Evolutionary conservation across 2,888 invertebrate species (phyloP).

Genomic region (Habroteleia sp.): DNA sequence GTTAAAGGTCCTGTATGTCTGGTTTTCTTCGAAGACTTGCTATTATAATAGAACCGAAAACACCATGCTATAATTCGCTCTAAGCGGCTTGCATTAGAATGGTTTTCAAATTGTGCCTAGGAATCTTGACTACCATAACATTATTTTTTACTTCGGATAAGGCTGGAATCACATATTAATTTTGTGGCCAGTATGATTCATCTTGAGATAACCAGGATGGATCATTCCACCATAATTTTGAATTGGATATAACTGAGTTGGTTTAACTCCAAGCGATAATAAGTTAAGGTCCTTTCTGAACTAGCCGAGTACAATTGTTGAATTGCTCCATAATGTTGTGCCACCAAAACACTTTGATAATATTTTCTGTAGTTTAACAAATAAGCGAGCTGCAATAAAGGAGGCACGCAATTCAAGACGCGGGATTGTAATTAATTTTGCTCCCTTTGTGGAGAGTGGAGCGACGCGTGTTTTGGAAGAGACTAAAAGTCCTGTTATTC

Average conservation of each 20-base stretch:
- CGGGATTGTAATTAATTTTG: slow-evolving; percentile 2
- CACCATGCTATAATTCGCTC: slow-evolving; percentile 9
- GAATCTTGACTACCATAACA: neutral
- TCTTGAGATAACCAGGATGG: neutral
- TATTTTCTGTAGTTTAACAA: slow-evolving; percentile 1
- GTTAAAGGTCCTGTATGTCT: neutral
- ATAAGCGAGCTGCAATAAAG: neutral
- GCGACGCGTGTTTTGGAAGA: neutral
- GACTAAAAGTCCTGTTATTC: neutral
- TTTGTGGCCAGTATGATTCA: slow-evolving; percentile 9
- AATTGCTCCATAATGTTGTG: slow-evolving; percentile 3
- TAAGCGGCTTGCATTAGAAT: slow-evolving; percentile 2
- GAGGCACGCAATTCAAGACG: neutral
- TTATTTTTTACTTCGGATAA: slow-evolving; percentile 3
- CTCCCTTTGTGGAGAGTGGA: neutral
- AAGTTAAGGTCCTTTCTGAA: neutral
- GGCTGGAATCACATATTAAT: neutral
- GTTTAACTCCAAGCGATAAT: slow-evolving; percentile 12
- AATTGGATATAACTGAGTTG: slow-evolving; percentile 2
- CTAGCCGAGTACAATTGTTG: neutral
- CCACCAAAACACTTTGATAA: too few species aligned
- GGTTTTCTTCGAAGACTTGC: neutral
- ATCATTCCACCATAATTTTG: slow-evolving; percentile 23
- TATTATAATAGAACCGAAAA: slow-evolving; percentile 2
- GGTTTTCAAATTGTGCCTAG: neutral